Evolutionary conservation across 2,113 vertebrate genomes (phyloP).

Genomic region (Euleptes europaea): DNA sequence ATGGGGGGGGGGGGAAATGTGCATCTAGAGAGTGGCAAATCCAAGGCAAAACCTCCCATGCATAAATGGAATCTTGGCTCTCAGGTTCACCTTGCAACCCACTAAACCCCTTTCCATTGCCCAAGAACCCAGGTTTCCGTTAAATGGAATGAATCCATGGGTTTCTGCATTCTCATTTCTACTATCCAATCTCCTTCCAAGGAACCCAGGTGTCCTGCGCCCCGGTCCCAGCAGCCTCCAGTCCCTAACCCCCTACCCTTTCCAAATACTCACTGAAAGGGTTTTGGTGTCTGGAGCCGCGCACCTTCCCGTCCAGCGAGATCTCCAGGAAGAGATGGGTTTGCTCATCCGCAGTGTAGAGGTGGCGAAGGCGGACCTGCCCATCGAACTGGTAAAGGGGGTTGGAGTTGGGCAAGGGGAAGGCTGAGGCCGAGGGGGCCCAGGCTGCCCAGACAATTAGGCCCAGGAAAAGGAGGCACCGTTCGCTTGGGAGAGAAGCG

Average conservation of each 20-base stretch:
- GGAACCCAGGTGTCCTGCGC: not conserved
- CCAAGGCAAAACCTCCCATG: too few relatives aligned
- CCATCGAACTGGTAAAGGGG: conserved; percentile 26
- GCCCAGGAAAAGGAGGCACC: not conserved
- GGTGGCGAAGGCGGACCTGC: conserved; percentile 39
- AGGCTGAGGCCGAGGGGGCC: not conserved
- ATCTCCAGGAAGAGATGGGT: conserved; percentile 41
- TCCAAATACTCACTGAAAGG: conserved; percentile 39
- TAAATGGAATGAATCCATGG: not conserved
- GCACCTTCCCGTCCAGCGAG: conserved; percentile 19
- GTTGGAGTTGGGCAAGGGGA: conserved; percentile 25
- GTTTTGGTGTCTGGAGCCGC: conserved; percentile 30
- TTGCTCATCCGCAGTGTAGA: conserved; percentile 26
- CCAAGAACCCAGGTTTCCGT: not conserved
- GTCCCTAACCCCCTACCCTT: not conserved
- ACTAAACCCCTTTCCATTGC: not conserved
- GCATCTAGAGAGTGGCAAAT: too few relatives aligned
- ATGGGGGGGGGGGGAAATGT: too few relatives aligned
- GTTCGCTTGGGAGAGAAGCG: not conserved
- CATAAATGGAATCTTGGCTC: not conserved
- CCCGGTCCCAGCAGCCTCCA: not conserved
- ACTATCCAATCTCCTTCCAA: not conserved
- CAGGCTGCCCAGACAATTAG: not conserved
- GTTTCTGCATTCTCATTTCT: not conserved
- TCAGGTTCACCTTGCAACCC: not conserved